Base-by-base conservation (phyloP, 1,140 invertebrate species). In the Drosophila ambigua region DNA sequence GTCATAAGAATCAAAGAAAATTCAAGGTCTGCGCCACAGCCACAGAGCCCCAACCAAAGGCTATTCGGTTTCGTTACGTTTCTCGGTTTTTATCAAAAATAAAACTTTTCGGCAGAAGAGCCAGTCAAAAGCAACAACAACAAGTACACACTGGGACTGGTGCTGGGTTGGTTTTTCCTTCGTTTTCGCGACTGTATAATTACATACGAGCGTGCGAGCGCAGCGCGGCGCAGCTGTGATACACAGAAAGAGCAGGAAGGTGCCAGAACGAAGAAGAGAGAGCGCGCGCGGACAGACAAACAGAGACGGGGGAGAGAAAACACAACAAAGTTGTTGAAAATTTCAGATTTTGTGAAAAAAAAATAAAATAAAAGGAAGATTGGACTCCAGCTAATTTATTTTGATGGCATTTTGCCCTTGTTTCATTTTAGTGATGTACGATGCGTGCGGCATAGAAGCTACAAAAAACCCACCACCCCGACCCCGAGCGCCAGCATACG, bases 1-100 rank as follows among this genome's bases (percentile, higher is more conserved):
- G 83, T 88, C 83, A 88, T 88, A 89, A 89, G 79, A 88, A 88
- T 89, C 76, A 89, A 82, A 88, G 83, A 83, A 88, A 88, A 88
- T 88, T 88, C 83, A 88, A 88, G 83, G 83, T 88, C 83, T 83
- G 35, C 65, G 62, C 68, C 74, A 77, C 72, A 61, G 64, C 68
- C 49, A 67, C 68, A 77, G 69, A 24, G 20, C 20, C 23, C 23
- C 1, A 4, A 59, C 11, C 11, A 39, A 59, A 77, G 77, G 83
- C 76, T 88, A 84, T 88, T 79, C 81, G 75, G 81, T 87, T 87
- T 88, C 83, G 72, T 79, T 89, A 79, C 79, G 76, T 72, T 81
- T 81, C 65, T 71, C 65, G 67, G 64, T 69, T 71, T 35, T 82
- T 77, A 88, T 89, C 85, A 83, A 89, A 89, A 89, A 89, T 88